A percentile compares a stretch with the other conserved stretches of the same genome.
Conservation (phyloP, 2,113 vertebrate genomes). For the Macquaria ambigua region DNA sequence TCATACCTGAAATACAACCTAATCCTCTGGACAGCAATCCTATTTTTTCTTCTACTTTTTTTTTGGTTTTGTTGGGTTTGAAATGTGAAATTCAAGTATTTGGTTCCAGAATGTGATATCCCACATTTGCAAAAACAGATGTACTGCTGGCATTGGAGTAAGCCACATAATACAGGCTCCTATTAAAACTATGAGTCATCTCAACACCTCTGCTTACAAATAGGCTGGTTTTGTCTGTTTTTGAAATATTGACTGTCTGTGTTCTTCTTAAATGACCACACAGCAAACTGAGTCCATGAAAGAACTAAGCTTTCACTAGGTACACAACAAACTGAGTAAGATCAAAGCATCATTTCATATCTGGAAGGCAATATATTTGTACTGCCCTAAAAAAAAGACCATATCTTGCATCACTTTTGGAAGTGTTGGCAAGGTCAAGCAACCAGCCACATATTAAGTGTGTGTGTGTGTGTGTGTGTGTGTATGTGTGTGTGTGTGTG, state of each 20-base stretch:
- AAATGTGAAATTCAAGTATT: not conserved
- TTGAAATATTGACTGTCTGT: not conserved
- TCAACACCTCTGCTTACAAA: constrained; percentile 3
- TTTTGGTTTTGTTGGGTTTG: not conserved
- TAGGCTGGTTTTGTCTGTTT: not conserved
- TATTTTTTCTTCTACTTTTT: not conserved
- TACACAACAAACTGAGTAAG: not conserved
- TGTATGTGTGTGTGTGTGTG: not conserved
- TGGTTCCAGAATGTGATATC: not conserved
- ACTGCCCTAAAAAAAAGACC: not conserved
- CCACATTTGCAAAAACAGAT: not conserved
- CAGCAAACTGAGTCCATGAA: not conserved
- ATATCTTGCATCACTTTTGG: not conserved
- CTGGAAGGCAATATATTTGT: not conserved
- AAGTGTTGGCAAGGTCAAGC: constrained; percentile 1
- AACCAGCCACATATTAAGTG: not conserved
- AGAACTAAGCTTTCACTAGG: not conserved
- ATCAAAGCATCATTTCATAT: not conserved
- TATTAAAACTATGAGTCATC: not conserved
- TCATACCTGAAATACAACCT: constrained; percentile 19
- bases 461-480: no score
- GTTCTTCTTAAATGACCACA: not conserved
- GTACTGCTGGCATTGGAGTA: not conserved
- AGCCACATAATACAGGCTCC: not conserved
- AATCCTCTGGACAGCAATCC: not conserved